Evolutionary conservation across 2,888 invertebrate genomes (phyloP), one percentile per base, ranked within the genome.

Genomic region (Drosophila peninsularis): DNA sequence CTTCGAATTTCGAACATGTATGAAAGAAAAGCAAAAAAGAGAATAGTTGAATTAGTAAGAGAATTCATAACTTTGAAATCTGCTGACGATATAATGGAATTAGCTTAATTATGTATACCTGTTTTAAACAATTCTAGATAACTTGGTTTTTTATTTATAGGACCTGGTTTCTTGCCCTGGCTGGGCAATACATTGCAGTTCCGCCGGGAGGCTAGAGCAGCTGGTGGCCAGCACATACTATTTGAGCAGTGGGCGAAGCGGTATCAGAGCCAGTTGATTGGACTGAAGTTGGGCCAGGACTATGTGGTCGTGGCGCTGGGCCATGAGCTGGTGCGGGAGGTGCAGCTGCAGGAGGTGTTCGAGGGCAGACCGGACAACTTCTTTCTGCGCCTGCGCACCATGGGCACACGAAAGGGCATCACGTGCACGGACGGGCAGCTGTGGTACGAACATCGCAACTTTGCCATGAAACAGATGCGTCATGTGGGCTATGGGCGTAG

Each of bases 281-380:
- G 95, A 0, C 77, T 95, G 3, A 94, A 94, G 88, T 86, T 95
- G 36, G 95, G 94, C 1, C 88, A 90, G 5, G 93, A 94, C 50
- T 90, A 92, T 7, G 92, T 94, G 0, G 93, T 95, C 2, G 93
- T 94, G 0, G 94, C 94, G 2, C 93, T 93, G 27, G 94, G 94
- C 0, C 93, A 93, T 78, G 91, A 93, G 2, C 75, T 93, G 1
- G 92, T 95, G 0, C 93, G 93, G 14, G 92, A 93, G 61, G 93
- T 95, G 3, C 92, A 95, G 50, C 90, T 92, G 0, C 90, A 92
- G 14, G 95, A 95, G 60, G 94, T 94, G 24, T 96, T 93, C 76
- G 94, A 94, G 65, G 95, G 94, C 0, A 92, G 96, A 24, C 96
- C 96, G 0, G 94, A 95, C 86, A 94, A 94, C 67, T 95, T 95